Evolutionary conservation across 2,888 invertebrate species (phyloP).

Genomic region (Leptinotarsa haldemani): DNA sequence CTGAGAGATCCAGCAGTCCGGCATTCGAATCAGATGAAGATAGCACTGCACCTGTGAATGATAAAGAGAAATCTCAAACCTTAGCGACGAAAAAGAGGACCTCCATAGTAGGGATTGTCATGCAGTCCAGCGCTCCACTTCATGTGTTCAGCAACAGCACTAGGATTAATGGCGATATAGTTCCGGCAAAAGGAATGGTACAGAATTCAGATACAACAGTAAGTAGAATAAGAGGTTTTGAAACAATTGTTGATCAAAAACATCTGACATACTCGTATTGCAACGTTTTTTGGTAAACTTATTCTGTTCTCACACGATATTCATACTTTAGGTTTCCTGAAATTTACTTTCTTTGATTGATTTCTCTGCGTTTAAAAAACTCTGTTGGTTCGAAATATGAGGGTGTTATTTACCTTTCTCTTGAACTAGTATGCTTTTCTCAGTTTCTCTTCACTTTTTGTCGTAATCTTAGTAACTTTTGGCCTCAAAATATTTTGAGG

Average conservation of each 20-base stretch:
- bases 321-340: no score
- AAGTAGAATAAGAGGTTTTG: conserved; percentile 10
- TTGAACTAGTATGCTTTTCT: no score
- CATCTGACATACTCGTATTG: no score
- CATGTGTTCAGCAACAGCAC: conserved; percentile 62
- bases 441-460: no score
- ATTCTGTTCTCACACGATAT: no score
- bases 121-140: conserved; percentile 73
- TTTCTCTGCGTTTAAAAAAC: no score
- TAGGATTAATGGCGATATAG: conserved; percentile 68
- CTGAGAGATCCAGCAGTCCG: conserved; percentile 89
- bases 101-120: conserved; percentile 76
- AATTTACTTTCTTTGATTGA: no score
- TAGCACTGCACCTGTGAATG: conserved; percentile 66
- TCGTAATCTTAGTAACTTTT: no score
- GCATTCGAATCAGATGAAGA: conserved; percentile 97
- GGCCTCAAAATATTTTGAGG: no score
- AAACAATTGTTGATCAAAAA: neutral
- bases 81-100: conserved; percentile 71
- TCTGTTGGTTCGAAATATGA: no score
- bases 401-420: no score
- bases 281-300: no score
- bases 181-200: conserved; percentile 23
- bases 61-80: conserved; percentile 28
- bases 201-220: conserved; percentile 20